Base-by-base conservation (phyloP, 2,113 vertebrate species). In the Hyperoodon ampullatus region DNA sequence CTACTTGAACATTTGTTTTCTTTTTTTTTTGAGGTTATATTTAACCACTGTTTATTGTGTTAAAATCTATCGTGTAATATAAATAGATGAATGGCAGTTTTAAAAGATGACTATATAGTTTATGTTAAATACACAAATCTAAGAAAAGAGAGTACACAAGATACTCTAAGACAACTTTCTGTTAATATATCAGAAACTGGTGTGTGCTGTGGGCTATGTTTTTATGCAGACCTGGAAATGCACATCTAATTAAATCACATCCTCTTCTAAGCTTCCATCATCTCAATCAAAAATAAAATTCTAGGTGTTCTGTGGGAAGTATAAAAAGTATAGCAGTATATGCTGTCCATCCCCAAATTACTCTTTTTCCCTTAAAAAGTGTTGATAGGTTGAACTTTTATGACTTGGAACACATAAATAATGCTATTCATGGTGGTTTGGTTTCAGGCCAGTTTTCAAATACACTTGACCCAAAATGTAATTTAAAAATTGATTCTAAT, bases 401-500 rank as follows among this genome's bases (percentile, higher is more conserved):
- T 95, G 83, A 95, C 93, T 95, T 97, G 89, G 89, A 95, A 95
- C 50, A 95, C 60, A 94, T 88, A 97, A 93, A 93, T 96, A 95
- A 97, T 83, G 23, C 84, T 94, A 84, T 95, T 94, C 93, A 96
- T 87, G 70, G 95, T 96, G 92, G 95, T 92, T 98, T 98, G 96
- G 83, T 96, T 97, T 87, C 35, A 87, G 78, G 89, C 97, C 96
- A 97, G 84, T 95, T 72, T 97, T 97, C 93, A 95, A 97, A 97
- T 95, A 81, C 72, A 95, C 93, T 97, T 98, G 96, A 95, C 83
- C 63, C 44, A 83, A 97, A 96, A 96, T 92, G 89, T 94, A 97
- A 96, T 96, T 94, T 84, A 97, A 97, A 97, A 93, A 93, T 97
- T 93, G 95, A 97, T 97, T 94, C 58, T 98, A 93, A 98, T 97